phyloP scores from a whole-genome alignment of 64 coral and sea anemone species.

The Platygyra sinensis region DNA sequence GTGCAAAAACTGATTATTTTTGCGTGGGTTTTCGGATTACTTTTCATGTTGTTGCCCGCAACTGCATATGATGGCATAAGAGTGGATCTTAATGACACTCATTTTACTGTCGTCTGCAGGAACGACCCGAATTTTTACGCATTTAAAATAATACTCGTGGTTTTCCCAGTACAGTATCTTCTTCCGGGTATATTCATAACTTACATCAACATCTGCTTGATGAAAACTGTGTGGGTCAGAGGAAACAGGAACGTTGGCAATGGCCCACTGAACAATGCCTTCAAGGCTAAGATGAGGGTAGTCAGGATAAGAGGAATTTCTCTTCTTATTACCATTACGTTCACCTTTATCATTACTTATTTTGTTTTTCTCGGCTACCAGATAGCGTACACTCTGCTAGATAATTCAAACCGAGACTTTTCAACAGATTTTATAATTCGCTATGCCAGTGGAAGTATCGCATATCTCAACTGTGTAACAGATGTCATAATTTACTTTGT shows the following conservation, averaged over 20 bases:
- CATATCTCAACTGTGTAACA: background rate
- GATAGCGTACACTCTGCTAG: background rate
- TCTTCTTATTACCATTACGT: conserved; percentile 26
- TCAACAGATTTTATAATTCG: conserved; percentile 21
- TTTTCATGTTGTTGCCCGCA: background rate
- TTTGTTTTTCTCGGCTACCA: background rate
- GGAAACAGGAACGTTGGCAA: background rate
- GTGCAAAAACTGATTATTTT: background rate
- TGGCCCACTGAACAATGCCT: background rate
- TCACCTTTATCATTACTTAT: conserved; percentile 35
- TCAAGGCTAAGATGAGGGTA: too few relatives aligned
- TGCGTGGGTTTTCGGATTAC: conserved; percentile 7
- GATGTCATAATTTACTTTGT: conserved; percentile 20
- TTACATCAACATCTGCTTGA: conserved; percentile 8
- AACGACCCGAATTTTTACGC: background rate
- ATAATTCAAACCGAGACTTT: background rate
- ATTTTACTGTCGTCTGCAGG: conserved; percentile 27
- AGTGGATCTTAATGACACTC: background rate
- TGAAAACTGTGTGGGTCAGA: background rate
- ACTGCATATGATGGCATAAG: background rate
- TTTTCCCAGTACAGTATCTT: background rate
- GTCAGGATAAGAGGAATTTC: background rate
- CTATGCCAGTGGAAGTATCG: background rate
- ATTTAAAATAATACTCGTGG: background rate
- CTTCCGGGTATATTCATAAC: conserved; percentile 13